Evolutionary conservation across 2,797 vertebrate species (phyloP), one percentile per base, ranked within the genome.

Genomic region (Eremophila alpestris): DNA sequence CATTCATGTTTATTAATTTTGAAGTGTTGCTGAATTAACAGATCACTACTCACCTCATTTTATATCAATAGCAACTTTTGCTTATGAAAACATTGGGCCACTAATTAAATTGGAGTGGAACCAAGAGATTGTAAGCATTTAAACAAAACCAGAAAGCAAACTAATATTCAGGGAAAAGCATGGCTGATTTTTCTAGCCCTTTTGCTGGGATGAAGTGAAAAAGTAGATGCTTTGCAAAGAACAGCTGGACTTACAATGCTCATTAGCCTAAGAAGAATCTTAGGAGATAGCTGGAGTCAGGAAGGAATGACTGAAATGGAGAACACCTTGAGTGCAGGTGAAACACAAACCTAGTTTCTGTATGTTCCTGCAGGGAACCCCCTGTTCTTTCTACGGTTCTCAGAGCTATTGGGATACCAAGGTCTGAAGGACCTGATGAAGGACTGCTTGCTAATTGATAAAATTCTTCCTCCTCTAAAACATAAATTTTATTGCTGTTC

Each of bases 1-100:
- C 96, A 94, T 97, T 96, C 95, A 83, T 92, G 91, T 97, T 97
- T 97, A 97, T 89, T 97, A 95, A 96, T 97, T 97, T 80, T 96
- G 73, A 96, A 97, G 96, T 96, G 94, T 96, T 97, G 80, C 93
- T 94, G 94, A 97, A 97, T 97, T 97, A 97, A 95, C 96, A 95
- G 96, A 96, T 97, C 95, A 95, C 95, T 96, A 75, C 71, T 95
- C 91, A 97, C 89, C 91, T 97, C 84, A 76, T 91, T 96, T 95
- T 89, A 48, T 80, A 87, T 85, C 73, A 82, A 34, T 95, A 94
- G 63, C 51, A 96, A 63, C 64, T 70, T 83, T 81, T 68, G 19
- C 76, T 89, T 93, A 30, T 60, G 63, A 94, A 94, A 76, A 92
- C 11, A 6, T 51, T 85, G 54, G 45, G 76, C 17, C 10, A 29